These are phyloP conservation scores for Ischnura elegans DNA, from an alignment of 2,888 invertebrate genomes.

Conservation along the genomic window DNA sequence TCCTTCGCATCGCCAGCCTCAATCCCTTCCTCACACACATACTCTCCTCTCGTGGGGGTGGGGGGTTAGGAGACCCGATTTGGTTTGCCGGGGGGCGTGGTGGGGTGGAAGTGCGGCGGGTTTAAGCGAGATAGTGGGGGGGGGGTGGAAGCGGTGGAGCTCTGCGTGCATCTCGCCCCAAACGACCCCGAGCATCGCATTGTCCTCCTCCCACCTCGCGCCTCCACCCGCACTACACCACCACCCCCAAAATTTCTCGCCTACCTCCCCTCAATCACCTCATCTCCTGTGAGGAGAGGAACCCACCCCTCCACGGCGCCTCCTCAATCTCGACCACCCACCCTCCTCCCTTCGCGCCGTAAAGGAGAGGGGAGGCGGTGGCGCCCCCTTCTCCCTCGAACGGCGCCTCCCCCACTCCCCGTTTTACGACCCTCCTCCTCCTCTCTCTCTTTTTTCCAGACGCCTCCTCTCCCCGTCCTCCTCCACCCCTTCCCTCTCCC, in stretches of 20 bases:
- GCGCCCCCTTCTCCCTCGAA: neutral
- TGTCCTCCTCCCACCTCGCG: neutral
- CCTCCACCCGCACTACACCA: neutral
- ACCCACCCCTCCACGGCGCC: too few relatives aligned
- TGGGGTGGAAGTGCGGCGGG: neutral
- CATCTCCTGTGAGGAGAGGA: neutral
- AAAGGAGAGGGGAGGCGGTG: neutral
- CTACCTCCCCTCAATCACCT: neutral
- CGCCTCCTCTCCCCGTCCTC: neutral
- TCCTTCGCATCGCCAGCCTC: neutral
- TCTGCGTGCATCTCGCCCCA: neutral
- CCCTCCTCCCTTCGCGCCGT: too few relatives aligned
- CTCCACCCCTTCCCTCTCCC: neutral
- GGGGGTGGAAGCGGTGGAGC: neutral
- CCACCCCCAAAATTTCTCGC: neutral
- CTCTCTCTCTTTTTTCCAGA: conserved; percentile 1
- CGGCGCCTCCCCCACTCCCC: neutral
- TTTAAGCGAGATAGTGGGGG: neutral
- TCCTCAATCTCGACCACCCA: neutral
- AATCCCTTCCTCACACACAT: neutral
- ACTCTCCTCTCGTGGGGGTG: neutral
- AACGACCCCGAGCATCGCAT: too few relatives aligned
- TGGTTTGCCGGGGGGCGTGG: too few relatives aligned
- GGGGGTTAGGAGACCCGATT: too few relatives aligned
- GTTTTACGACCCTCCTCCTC: neutral